These are phyloP conservation scores for Aramus guarauna DNA, from an alignment of 2,113 vertebrate genomes.

Conservation along the genomic window DNA sequence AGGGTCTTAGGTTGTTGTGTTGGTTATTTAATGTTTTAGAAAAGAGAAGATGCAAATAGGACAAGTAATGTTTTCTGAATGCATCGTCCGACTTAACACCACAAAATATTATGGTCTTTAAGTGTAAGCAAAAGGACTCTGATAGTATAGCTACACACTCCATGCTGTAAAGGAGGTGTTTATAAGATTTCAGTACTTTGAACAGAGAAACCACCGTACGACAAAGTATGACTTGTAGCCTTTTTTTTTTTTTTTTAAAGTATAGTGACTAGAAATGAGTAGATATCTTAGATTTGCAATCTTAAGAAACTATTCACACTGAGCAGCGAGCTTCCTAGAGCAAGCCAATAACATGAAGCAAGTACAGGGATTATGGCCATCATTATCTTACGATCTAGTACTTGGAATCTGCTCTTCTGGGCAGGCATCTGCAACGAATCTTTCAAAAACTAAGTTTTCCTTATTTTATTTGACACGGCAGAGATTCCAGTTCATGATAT, in stretches of 20 bases:
- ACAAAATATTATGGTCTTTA: neutral
- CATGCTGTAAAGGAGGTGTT: neutral
- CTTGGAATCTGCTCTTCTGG: neutral
- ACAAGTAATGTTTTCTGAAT: neutral
- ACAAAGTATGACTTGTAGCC: neutral
- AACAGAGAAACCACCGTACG: neutral
- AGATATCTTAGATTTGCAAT: neutral
- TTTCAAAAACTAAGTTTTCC: neutral
- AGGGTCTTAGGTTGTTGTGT: neutral
- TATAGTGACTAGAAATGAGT: neutral
- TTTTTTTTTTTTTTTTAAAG: neutral
- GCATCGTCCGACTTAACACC: neutral
- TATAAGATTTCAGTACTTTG: neutral
- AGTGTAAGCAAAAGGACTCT: neutral
- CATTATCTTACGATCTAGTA: neutral
- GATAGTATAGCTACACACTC: neutral
- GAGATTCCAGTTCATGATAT: neutral
- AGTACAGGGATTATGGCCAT: neutral
- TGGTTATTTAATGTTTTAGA: neutral
- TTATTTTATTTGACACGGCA: neutral
- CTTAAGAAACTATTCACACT: neutral
- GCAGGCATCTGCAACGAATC: neutral
- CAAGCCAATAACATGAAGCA: neutral
- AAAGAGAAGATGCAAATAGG: neutral
- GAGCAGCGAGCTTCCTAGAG: neutral